A percentile compares a stretch with the other conserved stretches of the same genome.
These are phyloP conservation scores for Brienomyrus brachyistius DNA, from an alignment of 2,113 vertebrate species.

Conservation along the genomic window DNA sequence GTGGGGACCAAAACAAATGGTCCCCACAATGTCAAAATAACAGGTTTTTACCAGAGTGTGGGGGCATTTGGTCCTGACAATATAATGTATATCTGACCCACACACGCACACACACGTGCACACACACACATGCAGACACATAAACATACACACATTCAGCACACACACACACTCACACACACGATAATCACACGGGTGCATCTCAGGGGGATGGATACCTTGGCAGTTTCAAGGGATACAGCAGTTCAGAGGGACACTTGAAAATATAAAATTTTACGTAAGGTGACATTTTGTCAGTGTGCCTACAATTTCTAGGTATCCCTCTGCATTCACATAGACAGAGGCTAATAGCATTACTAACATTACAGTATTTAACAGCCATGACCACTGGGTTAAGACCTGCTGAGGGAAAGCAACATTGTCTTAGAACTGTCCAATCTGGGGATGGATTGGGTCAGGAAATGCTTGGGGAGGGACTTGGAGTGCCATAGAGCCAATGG, in stretches of 20 bases:
- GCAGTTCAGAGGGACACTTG: background rate
- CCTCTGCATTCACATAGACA: background rate
- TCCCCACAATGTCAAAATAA: too few species aligned
- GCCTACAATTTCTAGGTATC: background rate
- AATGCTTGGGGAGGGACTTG: background rate
- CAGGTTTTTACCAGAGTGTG: too few species aligned
- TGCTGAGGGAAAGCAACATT: conserved; percentile 3
- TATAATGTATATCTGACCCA: too few species aligned
- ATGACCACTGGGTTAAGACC: conserved; percentile 9
- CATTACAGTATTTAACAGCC: background rate
- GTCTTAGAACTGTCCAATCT: background rate
- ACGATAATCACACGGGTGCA: background rate
- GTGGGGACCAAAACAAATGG: too few species aligned
- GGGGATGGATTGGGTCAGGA: background rate
- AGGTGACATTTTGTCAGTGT: background rate
- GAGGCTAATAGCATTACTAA: conserved; percentile 1
- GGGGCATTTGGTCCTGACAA: too few species aligned
- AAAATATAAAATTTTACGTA: background rate
- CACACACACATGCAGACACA: too few species aligned
- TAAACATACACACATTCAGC: too few species aligned
- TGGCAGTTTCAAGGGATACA: background rate
- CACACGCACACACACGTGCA: too few species aligned
- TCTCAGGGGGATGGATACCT: background rate
- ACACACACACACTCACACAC: background rate
- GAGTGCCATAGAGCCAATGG: background rate